Conservation (phyloP, 2,113 vertebrate species). For the Tapirus terrestris region DNA sequence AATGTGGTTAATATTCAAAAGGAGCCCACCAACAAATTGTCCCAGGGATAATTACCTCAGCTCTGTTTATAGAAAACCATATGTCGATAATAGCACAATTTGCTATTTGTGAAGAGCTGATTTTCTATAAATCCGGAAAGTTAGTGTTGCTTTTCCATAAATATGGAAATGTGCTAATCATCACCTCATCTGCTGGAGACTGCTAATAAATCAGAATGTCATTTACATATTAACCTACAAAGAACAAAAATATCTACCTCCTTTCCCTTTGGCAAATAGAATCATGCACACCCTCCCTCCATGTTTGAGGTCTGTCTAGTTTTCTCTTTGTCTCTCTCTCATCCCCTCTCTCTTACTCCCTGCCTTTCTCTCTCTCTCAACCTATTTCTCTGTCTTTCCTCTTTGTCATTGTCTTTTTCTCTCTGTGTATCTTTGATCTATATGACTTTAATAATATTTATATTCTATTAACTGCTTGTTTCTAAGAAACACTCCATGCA, state of each 20-base stretch:
- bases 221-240: slow-evolving; percentile 84
- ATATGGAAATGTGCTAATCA: slow-evolving; percentile 85
- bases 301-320: not conserved
- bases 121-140: slow-evolving; percentile 83
- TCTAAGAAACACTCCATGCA: not conserved
- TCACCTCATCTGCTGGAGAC: slow-evolving; percentile 82
- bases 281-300: not conserved
- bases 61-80: slow-evolving; percentile 83
- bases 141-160: slow-evolving; percentile 83
- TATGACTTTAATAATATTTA: slow-evolving; percentile 57
- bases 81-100: slow-evolving; percentile 82
- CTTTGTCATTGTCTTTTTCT: slow-evolving; percentile 5
- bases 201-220: slow-evolving; percentile 81
- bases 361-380: not conserved
- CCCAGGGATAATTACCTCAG: slow-evolving; percentile 81
- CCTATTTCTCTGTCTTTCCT: not conserved
- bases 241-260: slow-evolving; percentile 77
- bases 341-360: not conserved
- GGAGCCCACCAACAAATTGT: slow-evolving; percentile 78
- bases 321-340: not conserved
- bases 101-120: slow-evolving; percentile 80
- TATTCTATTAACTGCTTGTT: slow-evolving; percentile 31
- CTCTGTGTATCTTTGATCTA: slow-evolving; percentile 22
- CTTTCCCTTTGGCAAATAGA: slow-evolving; percentile 66
- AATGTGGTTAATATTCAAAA: slow-evolving; percentile 77